A percentile compares a stretch with the other conserved stretches of the same genome.
phyloP scores from a whole-genome alignment of 1,140 invertebrate genomes.

The Drosophila aff. region DNA sequence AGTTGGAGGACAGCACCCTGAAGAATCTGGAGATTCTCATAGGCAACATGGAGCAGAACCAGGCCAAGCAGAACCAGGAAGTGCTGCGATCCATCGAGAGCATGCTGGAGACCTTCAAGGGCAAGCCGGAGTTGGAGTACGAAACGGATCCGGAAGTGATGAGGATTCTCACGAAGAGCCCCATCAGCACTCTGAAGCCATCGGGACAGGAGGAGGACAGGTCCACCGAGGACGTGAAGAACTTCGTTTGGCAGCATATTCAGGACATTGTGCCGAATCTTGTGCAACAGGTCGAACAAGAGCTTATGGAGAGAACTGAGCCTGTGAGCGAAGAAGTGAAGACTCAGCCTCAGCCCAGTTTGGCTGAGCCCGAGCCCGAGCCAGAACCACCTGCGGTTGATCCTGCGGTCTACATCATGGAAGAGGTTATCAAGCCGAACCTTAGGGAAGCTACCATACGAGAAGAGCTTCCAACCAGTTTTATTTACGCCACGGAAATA shows the following conservation, averaged over 20 bases:
- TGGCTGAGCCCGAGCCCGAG: conserved; percentile 1
- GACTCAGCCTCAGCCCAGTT: not conserved
- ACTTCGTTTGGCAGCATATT: conserved; percentile 84
- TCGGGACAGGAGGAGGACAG: conserved; percentile 26
- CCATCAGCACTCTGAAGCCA: conserved; percentile 60
- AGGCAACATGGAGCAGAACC: conserved; percentile 83
- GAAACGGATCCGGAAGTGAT: conserved; percentile 79
- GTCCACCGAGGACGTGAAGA: conserved; percentile 69
- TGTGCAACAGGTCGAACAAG: conserved; percentile 85
- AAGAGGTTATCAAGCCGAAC: conserved; percentile 76
- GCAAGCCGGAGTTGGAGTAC: conserved; percentile 61
- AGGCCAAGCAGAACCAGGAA: conserved; percentile 80
- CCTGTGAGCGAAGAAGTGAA: not conserved
- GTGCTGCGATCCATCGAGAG: conserved; percentile 78
- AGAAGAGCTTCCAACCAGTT: conserved; percentile 65
- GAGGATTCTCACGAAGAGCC: conserved; percentile 80
- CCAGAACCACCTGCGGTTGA: conserved; percentile 40
- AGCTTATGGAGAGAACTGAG: conserved; percentile 56
- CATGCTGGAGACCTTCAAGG: conserved; percentile 73
- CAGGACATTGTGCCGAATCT: conserved; percentile 83
- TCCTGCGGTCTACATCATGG: conserved; percentile 69
- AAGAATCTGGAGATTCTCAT: conserved; percentile 84
- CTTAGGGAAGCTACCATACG: conserved; percentile 59
- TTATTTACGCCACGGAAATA: conserved; percentile 76
- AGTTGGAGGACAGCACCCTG: conserved; percentile 75